Evolutionary conservation across 2,888 invertebrate genomes (phyloP), one percentile per base, ranked within the genome.

Genomic region (Anorthoa munda): DNA sequence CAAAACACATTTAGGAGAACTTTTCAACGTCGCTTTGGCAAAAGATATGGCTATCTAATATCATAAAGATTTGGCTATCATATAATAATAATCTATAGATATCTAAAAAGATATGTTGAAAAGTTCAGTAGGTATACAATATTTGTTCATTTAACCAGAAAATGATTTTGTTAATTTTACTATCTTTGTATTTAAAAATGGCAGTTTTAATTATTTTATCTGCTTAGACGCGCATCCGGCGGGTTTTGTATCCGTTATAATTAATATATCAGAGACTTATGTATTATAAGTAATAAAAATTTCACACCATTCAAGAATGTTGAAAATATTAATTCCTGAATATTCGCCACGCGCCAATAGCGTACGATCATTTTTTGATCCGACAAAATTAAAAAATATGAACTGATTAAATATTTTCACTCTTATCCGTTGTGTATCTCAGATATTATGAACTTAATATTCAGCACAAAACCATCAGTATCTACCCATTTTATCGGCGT

Each of bases 401-500:
- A 15, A 31, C 21, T 55, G 4, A 72, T 55, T 11, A 23, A 23
- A 48, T 21, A 15, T 50, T 61, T 71, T 46, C 53, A 23, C 11
- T 23, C 23, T 39, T 13, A 4, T 61, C n/a, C 60, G 5, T 56
- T 56, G 48, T n/a, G 17, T 63, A 26, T 53, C 13, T 39, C 46
- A 17, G 31, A 53, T 59, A 75, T 53, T 75, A 21, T 13, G 5
- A n/a, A 65, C 55, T 55, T 61, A 58, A 53, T 66, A 69, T 68
- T 63, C 55, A 50, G 17, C 26, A 50, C 31, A 64, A 63, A 46
- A 64, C 61, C 56, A 11, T 18, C 58, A 2, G 46, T 39, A 66
- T 56, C 3, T 60, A 63, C 17, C 53, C 66, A 74, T 75, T 79
- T 80, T 73, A 75, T 61, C 11, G 51, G 51, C 31, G 58, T 72